A percentile compares a stretch with the other conserved stretches of the same genome.
Evolutionary conservation across 2,113 vertebrate genomes (phyloP).

Genomic region (Catharus fuscescens): DNA sequence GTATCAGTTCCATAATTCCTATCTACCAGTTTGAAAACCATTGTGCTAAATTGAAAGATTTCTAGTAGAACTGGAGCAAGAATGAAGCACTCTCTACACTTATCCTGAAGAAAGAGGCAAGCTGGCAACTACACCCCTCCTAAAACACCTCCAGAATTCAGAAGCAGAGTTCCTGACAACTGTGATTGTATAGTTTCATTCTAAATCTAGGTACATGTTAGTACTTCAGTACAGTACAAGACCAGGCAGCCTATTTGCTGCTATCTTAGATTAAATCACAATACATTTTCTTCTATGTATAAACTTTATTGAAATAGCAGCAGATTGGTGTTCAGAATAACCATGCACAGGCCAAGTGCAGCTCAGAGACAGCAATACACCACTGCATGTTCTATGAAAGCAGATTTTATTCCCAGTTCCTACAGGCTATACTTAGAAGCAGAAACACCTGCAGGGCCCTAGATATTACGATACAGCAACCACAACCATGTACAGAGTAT

Average conservation of each 20-base stretch:
- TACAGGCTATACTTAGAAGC: neutral
- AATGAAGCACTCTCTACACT: neutral
- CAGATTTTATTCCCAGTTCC: neutral
- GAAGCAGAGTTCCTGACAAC: neutral
- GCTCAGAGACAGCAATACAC: neutral
- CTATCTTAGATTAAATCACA: neutral
- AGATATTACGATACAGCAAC: neutral
- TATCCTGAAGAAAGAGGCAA: neutral
- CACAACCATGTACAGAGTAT: neutral
- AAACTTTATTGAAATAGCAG: neutral
- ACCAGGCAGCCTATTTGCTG: neutral
- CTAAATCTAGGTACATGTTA: neutral
- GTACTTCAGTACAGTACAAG: neutral
- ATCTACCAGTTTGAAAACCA: neutral
- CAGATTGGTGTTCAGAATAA: neutral
- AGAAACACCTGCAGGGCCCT: neutral
- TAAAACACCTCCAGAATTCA: neutral
- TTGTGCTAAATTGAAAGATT: neutral
- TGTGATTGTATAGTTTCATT: neutral
- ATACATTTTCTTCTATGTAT: neutral
- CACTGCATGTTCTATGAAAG: neutral
- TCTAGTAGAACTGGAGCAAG: neutral
- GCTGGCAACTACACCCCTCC: neutral
- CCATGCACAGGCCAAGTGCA: neutral
- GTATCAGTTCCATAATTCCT: neutral